A percentile compares a stretch with the other conserved stretches of the same genome.
Conservation (phyloP, 2,888 invertebrate genomes). For the Andrena praecox region DNA sequence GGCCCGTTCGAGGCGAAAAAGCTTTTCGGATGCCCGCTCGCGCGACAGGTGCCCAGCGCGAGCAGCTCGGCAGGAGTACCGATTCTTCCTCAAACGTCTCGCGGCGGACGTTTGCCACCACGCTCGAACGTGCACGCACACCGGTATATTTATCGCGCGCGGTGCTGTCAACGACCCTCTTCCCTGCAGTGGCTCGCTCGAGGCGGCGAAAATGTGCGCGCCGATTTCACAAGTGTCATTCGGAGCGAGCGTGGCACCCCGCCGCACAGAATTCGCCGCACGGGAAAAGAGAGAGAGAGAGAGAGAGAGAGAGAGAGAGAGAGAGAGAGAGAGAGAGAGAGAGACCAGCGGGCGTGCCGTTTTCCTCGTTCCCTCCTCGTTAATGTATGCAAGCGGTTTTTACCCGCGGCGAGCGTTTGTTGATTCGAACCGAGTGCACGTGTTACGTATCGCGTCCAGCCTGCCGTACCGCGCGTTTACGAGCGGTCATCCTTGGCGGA, state of each 20-base stretch:
- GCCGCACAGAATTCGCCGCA: neutral
- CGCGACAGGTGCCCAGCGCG: slow-evolving; percentile 15
- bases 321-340: no score
- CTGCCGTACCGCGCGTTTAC: neutral
- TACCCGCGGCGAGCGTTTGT: slow-evolving; percentile 28
- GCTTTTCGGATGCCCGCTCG: neutral
- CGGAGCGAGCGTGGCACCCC: slow-evolving; percentile 19
- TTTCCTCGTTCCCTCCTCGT: slow-evolving; percentile 27
- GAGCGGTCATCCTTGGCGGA: slow-evolving; percentile 33
- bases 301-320: no score
- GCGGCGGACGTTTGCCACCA: neutral
- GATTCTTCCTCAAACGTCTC: neutral
- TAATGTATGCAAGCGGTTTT: slow-evolving; percentile 23
- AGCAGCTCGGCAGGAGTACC: neutral
- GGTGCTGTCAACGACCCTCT: slow-evolving; percentile 59
- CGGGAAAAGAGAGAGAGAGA: no score
- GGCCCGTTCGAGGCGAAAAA: neutral
- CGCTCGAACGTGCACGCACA: neutral
- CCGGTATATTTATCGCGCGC: slow-evolving; percentile 40
- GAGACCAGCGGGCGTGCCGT: neutral
- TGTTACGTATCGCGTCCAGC: slow-evolving; percentile 32
- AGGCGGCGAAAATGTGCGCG: slow-evolving; percentile 57
- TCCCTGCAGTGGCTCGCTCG: slow-evolving; percentile 26
- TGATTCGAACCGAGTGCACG: slow-evolving; percentile 41
- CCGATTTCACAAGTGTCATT: slow-evolving; percentile 68